These are phyloP conservation scores for Protaetia brevitarsis DNA, from an alignment of 1,140 invertebrate species.

Conservation along the genomic window DNA sequence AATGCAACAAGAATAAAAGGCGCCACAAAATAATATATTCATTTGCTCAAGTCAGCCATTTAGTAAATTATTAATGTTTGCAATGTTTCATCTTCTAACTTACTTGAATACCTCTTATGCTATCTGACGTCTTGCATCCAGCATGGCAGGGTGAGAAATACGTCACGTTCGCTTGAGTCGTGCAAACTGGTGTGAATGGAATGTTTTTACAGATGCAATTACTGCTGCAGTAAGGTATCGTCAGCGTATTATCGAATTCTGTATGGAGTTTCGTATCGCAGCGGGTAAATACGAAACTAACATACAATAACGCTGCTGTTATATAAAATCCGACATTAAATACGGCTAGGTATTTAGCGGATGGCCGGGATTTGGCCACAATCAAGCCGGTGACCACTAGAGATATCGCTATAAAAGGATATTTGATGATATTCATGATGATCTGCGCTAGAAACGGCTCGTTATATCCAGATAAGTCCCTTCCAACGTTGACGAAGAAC, in stretches of 20 bases:
- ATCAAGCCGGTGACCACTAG: conserved; percentile 61
- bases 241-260: conserved; percentile 46
- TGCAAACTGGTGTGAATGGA: conserved; percentile 65
- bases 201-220: conserved; percentile 58
- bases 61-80: too few species aligned
- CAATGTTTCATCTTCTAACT: not conserved
- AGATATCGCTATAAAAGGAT: conserved; percentile 59
- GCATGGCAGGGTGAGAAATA: conserved; percentile 72
- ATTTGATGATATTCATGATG: conserved; percentile 56
- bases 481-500: conserved; percentile 44
- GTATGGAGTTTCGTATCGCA: conserved; percentile 49
- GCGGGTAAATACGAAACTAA: conserved; percentile 58
- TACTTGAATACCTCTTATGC: conserved; percentile 41
- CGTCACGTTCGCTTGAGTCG: conserved; percentile 48
- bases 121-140: conserved; percentile 55
- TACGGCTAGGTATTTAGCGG: conserved; percentile 51
- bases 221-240: conserved; percentile 57
- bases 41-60: too few species aligned
- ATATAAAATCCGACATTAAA: conserved; percentile 58
- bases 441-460: conserved; percentile 56
- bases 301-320: conserved; percentile 52
- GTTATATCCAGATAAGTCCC: conserved; percentile 51
- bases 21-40: too few species aligned
- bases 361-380: conserved; percentile 58
- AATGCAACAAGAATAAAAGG: too few species aligned